Evolutionary conservation across 2,888 invertebrate genomes (phyloP), one percentile per base, ranked within the genome.

Genomic region (Cerastoderma edule): DNA sequence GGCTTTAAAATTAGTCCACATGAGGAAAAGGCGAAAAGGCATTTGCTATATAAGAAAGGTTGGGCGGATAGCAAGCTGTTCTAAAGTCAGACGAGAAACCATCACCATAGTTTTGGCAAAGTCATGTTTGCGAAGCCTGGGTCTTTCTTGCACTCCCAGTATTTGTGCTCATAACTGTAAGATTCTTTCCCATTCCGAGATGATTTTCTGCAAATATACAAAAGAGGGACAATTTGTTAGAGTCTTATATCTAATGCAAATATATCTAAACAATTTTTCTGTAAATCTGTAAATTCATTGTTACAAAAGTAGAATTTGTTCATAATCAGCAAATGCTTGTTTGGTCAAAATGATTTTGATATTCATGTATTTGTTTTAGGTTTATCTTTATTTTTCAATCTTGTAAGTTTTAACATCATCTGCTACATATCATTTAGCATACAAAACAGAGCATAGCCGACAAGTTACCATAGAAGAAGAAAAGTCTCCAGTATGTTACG

Each of bases 91-190:
- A n/a, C n/a, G n/a, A n/a, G n/a, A n/a, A n/a, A n/a, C 57, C 35
- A 2, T 85, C 79, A 89, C 88, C 88, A 90, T 19, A 89, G 75
- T 64, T 87, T 86, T 32, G 83, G 78, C 48, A 92, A 87, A 1
- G 87, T 79, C 86, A 91, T 87, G 64, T 88, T 88, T 28, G 78
- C 91, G 93, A 96, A 96, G 63, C 95, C 95, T 0, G 95, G 95
- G 83, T 94, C 95, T 84, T 95, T 95, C 27, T 95, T 92, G 78
- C 94, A 93, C 87, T 95, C 95, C 96, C 96, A 96, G 93, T 96
- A 96, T 91, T 95, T 95, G 67, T 95, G 95, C 83, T 94, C 95
- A 93, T 95, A 96, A 89, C 95, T 94, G 95, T 95, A 96, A 70
- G 93, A 93, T 89, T 96, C 96, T 75, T 95, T 95, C 39, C 94